These are phyloP conservation scores for Himantopus leucocephalus DNA, from an alignment of 2,113 vertebrate species.

Conservation along the genomic window DNA sequence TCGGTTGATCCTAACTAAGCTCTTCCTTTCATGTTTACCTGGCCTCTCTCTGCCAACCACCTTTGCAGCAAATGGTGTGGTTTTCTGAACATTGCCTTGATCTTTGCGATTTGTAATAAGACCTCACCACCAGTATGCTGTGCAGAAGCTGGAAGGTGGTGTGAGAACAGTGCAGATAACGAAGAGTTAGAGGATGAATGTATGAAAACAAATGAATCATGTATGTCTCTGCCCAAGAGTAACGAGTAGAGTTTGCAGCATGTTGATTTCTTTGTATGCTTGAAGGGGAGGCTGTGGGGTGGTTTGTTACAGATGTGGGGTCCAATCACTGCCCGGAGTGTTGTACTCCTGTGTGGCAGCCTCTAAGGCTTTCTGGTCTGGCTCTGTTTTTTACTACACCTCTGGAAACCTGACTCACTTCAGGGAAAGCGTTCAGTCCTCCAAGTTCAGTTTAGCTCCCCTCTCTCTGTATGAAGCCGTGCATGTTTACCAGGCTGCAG, in stretches of 20 bases:
- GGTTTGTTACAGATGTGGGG: not conserved
- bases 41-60: not conserved
- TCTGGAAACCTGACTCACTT: not conserved
- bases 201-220: not conserved
- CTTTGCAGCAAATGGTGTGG: not conserved
- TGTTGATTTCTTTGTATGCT: not conserved
- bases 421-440: too few species aligned
- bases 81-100: not conserved
- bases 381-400: not conserved
- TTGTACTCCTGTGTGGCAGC: not conserved
- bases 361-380: not conserved
- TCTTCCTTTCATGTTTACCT: not conserved
- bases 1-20: not conserved
- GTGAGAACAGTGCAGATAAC: not conserved
- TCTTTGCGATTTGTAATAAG: not conserved
- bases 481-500: not conserved
- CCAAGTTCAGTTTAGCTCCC: not conserved
- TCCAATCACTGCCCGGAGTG: not conserved
- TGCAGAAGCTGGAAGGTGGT: not conserved
- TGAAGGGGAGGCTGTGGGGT: not conserved
- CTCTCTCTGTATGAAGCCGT: not conserved
- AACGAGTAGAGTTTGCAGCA: not conserved
- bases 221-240: not conserved
- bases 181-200: not conserved
- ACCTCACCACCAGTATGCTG: not conserved